phyloP scores from a whole-genome alignment of 1,140 invertebrate genomes.

The Neodiprion fabricii region DNA sequence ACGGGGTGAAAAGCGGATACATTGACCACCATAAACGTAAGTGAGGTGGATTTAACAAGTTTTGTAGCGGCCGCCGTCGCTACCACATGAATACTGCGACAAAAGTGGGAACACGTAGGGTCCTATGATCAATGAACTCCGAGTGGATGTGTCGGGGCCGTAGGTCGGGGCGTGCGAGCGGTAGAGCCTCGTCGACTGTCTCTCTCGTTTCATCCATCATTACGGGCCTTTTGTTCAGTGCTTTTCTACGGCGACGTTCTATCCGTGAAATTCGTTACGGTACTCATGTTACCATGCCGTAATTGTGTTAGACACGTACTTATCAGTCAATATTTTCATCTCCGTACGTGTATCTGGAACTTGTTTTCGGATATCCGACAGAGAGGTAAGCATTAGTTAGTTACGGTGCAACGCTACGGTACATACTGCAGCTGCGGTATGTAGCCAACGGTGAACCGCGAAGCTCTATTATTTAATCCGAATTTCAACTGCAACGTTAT shows the following conservation, averaged over 20 bases:
- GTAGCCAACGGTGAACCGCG: neutral
- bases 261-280: neutral
- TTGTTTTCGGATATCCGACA: neutral
- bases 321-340: neutral
- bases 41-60: neutral
- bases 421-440: neutral
- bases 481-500: neutral
- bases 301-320: neutral
- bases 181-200: constrained; percentile 35
- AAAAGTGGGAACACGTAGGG: neutral
- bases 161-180: constrained; percentile 32
- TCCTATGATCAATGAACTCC: constrained; percentile 54
- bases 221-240: neutral
- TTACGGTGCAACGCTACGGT: neutral
- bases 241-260: neutral
- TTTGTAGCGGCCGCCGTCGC: neutral
- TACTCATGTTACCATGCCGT: neutral
- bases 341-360: neutral
- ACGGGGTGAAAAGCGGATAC: neutral
- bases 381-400: neutral
- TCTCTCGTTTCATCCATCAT: constrained; percentile 4
- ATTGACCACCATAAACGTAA: neutral
- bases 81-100: neutral
- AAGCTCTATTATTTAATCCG: neutral
- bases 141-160: constrained; percentile 18